Conservation (phyloP, 2,113 vertebrate species). For the Gracilinanus agilis region DNA sequence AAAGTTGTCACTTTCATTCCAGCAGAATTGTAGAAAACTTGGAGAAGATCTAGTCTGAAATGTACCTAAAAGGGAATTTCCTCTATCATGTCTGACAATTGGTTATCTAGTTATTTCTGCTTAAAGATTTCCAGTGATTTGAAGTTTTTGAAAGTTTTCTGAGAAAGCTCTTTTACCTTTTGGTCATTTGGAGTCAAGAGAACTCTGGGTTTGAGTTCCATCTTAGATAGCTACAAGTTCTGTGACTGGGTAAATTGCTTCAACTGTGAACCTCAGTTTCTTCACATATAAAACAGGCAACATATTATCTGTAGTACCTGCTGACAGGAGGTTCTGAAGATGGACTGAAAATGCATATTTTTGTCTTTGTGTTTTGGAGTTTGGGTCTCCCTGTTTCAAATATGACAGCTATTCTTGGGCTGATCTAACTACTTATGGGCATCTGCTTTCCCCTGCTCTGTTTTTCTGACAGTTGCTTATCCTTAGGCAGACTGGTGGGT, state of each 20-base stretch:
- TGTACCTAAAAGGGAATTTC: neutral
- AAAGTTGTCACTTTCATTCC: conserved; percentile 7
- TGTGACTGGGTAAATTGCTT: neutral
- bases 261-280: neutral
- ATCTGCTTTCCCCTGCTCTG: neutral
- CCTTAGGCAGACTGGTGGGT: neutral
- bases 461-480: neutral
- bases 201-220: neutral
- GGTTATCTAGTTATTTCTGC: neutral
- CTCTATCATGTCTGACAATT: neutral
- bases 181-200: neutral
- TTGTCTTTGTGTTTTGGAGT: neutral
- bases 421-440: neutral
- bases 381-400: neutral
- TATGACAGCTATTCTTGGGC: neutral
- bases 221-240: neutral
- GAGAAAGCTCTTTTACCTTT: neutral
- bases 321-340: neutral
- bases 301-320: neutral
- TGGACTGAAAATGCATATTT: neutral
- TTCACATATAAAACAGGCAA: neutral
- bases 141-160: no score
- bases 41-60: neutral
- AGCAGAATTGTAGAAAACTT: neutral
- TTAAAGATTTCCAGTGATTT: neutral